Conservation (phyloP, 92 coral and sea anemone genomes). For the Heliopora coerulea region DNA sequence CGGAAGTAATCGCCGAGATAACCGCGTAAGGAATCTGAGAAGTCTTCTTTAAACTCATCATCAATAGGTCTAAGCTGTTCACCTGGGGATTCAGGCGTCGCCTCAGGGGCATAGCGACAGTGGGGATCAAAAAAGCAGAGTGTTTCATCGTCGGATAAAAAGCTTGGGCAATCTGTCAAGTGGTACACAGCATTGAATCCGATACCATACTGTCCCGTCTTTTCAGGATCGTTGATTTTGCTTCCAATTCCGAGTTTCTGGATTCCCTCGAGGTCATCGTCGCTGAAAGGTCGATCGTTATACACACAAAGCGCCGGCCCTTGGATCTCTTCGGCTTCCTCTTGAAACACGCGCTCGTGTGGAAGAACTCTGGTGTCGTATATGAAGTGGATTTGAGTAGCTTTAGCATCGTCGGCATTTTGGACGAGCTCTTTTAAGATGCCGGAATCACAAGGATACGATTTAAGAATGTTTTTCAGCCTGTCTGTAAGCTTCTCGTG, state of each 20-base stretch:
- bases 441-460: conserved; percentile 92
- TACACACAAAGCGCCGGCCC: conserved; percentile 97
- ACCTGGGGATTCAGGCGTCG: conserved; percentile 82
- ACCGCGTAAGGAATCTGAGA: conserved; percentile 68
- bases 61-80: conserved; percentile 80
- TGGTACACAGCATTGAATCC: conserved; percentile 97
- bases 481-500: conserved; percentile 77
- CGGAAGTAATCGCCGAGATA: conserved; percentile 80
- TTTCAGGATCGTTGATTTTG: conserved; percentile 68
- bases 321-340: conserved; percentile 76
- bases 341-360: conserved; percentile 69
- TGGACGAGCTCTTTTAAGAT: conserved; percentile 89
- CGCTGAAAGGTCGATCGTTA: conserved; percentile 78
- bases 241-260: conserved; percentile 83
- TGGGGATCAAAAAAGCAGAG: conserved; percentile 91
- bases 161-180: conserved; percentile 93
- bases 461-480: conserved; percentile 66
- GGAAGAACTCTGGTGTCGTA: conserved; percentile 89
- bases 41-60: conserved; percentile 71
- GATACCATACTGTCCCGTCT: conserved; percentile 80
- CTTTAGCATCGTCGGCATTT: conserved; percentile 93
- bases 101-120: conserved; percentile 85
- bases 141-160: conserved; percentile 67
- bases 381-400: conserved; percentile 83
- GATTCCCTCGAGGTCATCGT: conserved; percentile 75